Percentiles rank a stretch among this genome's conserved stretches.
Conservation (phyloP, 2,888 invertebrate species). For the Ophion slaviceki region DNA sequence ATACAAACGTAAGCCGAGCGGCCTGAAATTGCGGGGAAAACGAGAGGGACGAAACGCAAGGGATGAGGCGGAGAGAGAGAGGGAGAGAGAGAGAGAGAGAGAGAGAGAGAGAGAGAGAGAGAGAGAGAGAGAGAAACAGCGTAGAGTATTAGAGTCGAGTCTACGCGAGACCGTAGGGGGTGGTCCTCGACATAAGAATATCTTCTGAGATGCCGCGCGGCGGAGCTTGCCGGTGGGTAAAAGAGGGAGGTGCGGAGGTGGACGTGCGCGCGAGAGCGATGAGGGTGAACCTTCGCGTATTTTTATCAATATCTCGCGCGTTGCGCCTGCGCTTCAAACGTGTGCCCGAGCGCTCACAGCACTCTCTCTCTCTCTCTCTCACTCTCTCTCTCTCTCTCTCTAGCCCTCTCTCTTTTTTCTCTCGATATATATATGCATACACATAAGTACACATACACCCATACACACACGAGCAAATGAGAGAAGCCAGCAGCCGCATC, state of each 20-base stretch:
- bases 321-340: constrained; percentile 78
- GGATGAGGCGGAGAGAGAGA: constrained; percentile 2
- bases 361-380: constrained; percentile 33
- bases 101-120: constrained; percentile 22
- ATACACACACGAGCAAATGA: constrained; percentile 52
- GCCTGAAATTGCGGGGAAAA: constrained; percentile 14
- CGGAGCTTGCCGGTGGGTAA: constrained; percentile 68
- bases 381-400: constrained; percentile 16
- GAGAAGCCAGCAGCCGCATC: constrained; percentile 65
- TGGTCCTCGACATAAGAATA: constrained; percentile 81
- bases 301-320: constrained; percentile 82
- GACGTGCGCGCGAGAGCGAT: constrained; percentile 64
- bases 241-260: constrained; percentile 68
- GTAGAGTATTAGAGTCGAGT: constrained; percentile 25
- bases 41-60: constrained; percentile 25
- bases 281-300: constrained; percentile 81
- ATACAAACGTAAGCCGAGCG: constrained; percentile 31
- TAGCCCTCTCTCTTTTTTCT: neutral
- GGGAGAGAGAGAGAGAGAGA: constrained; percentile 5
- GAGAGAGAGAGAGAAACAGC: constrained; percentile 18
- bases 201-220: constrained; percentile 79
- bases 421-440: neutral
- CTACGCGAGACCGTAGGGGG: constrained; percentile 65
- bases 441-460: constrained; percentile 52
- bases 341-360: constrained; percentile 77